A percentile compares a stretch with the other conserved stretches of the same genome.
Conservation (phyloP, 2,113 vertebrate species). For the Coptodon bakossiorum region DNA sequence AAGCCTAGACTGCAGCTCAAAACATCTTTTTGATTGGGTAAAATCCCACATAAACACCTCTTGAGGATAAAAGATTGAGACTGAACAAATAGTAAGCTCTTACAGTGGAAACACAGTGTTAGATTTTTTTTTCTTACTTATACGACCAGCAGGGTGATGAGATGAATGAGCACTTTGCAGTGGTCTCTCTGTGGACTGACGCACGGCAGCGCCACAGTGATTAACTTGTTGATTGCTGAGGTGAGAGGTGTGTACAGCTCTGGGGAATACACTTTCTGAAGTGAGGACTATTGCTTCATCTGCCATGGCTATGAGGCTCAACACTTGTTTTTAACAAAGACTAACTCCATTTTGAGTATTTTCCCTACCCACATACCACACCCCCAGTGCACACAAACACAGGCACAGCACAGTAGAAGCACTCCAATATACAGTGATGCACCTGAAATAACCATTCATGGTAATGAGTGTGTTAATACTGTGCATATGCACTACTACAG, state of each 20-base stretch:
- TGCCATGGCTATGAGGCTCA: neutral
- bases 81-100: neutral
- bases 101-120: neutral
- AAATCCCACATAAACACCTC: neutral
- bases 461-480: neutral
- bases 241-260: slow-evolving; percentile 9
- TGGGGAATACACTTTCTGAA: neutral
- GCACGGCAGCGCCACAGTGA: slow-evolving; percentile 28
- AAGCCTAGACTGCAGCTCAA: neutral
- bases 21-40: slow-evolving; percentile 1
- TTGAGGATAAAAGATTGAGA: neutral
- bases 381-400: slow-evolving; percentile 34
- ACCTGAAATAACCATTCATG: neutral
- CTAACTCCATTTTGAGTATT: slow-evolving; percentile 56
- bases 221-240: slow-evolving; percentile 41
- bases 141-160: neutral
- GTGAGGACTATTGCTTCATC: neutral
- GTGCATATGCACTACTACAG: neutral
- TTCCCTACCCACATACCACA: slow-evolving; percentile 42
- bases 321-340: neutral
- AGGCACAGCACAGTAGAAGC: slow-evolving; percentile 6
- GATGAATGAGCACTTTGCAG: slow-evolving; percentile 6
- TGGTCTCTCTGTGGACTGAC: slow-evolving; percentile 10
- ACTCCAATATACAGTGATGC: neutral
- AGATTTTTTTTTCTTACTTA: neutral